Percentiles rank a stretch among this genome's conserved stretches.
Conservation (phyloP, 2,113 vertebrate species). For the Dasyornis broadbenti region DNA sequence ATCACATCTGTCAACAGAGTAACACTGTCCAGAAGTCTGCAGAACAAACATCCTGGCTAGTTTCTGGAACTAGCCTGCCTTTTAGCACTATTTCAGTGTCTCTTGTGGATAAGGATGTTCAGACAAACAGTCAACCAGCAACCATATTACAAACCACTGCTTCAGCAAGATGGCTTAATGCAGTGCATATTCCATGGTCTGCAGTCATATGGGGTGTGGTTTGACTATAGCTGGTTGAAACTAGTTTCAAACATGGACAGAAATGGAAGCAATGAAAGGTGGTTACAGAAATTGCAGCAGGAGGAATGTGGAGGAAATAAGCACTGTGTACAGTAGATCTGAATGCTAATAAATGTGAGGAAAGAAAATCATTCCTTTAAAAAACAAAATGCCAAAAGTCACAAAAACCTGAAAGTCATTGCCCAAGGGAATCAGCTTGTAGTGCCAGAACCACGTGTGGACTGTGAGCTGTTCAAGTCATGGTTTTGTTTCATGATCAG, state of each 20-base stretch:
- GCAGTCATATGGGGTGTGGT: conserved; percentile 30
- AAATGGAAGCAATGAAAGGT: not conserved
- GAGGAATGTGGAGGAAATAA: not conserved
- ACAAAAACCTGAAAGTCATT: conserved; percentile 28
- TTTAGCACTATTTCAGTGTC: conserved; percentile 29
- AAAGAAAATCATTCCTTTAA: not conserved
- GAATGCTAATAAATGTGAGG: not conserved
- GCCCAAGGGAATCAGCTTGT: not conserved
- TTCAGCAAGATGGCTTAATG: conserved; percentile 29
- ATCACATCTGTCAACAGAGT: not conserved
- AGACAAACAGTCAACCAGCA: conserved; percentile 23
- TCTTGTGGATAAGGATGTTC: conserved; percentile 41
- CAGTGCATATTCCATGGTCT: conserved; percentile 2
- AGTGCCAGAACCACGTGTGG: conserved; percentile 25
- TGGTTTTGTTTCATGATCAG: conserved; percentile 1
- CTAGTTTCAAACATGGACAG: not conserved
- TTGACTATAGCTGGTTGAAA: conserved; percentile 24
- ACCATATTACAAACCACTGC: conserved; percentile 25
- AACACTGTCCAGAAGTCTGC: conserved; percentile 22
- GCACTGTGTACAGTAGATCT: not conserved
- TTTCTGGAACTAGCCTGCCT: conserved; percentile 18
- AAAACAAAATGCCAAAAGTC: not conserved
- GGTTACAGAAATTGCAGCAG: not conserved
- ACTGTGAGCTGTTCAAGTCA: not conserved
- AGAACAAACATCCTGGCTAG: not conserved